Base-by-base conservation (phyloP, 2,113 vertebrate genomes). In the Myotis brandtii region DNA sequence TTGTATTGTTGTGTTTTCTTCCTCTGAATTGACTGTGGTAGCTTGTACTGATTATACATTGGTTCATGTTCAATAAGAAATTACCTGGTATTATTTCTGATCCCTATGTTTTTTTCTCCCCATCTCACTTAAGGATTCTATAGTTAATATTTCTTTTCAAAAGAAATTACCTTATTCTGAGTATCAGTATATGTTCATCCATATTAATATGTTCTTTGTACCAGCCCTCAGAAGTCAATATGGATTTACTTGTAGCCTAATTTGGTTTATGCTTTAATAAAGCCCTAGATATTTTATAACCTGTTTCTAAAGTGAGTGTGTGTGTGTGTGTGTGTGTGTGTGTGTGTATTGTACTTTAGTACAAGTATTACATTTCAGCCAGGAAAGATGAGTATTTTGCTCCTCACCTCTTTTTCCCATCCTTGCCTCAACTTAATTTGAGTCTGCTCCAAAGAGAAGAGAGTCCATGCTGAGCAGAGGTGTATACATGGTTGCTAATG, bases 181-280 rank as follows among this genome's bases (percentile, higher is more conserved):
- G 34, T 95, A 92, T 30, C 21, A 80, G 11, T 84, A n/a, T 79
- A 70, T 94, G 30, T 25, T 91, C 17, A 67, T 93, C 40, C 27
- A 25, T 77, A 95, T 87, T 82, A 87, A 76, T 88, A 48, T 88
- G 25, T 5, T 85, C 18, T 79, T 94, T 91, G 46, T 64, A 48
- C 10, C 46, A 89, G 17, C n/a, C 32, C 20, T 92, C 46, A 32
- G 11, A 92, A 62, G 14, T 89, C 43, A 84, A 32, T 83, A 30
- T 80, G 75, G 18, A 69, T 73, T 96, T 34, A 67, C 17, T 86
- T 92, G 52, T 11, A 67, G 54, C 9, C 54, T 83, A 84, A 81
- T 81, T 95, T 86, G 18, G 76, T 77, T 91, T 93, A 56, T 96
- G 64, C 50, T 93, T 94, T n/a, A 67, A 0, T 91, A 81, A 94